Evolutionary conservation across 1,140 invertebrate species (phyloP), one percentile per base, ranked within the genome.

Genomic region (Pseudobourletiella spinata): DNA sequence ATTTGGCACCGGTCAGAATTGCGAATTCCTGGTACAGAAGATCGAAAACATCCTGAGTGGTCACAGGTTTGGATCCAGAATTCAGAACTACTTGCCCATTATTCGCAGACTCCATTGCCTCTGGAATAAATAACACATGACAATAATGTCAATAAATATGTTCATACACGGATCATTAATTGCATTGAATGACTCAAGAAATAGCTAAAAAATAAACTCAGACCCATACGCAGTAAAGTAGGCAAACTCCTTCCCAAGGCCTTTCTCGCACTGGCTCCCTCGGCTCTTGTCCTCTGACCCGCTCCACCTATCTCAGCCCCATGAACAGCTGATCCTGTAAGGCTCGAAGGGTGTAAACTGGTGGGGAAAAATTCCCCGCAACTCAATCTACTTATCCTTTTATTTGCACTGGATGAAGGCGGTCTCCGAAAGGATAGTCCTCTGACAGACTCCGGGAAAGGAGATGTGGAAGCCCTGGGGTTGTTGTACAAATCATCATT

Each of bases 1-100:
- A 90, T 77, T 91, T 88, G 22, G 92, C 91, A 69, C 92, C 91
- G 63, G 91, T 89, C 64, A 94, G 85, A 71, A 94, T 86, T 50
- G 87, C 88, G 76, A 88, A 92, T 76, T 91, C 86, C 46, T 87
- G 84, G 70, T 90, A 85, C 46, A 95, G 77, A 66, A 94, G 78
- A 73, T 92, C 87, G 16, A 86, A 86, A 68, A 95, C 89, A 74
- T 90, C 87, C 63, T 80, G 79, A 56, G 90, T 84, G 68, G 83
- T 84, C 56, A 89, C 51, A 25, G 57, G 63, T n/a, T 30, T 54
- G 15, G 35, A 28, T 2, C 55, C 54, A 15, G 28, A 43, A 29
- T 50, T 48, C 39, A 56, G 20, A 25, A 20, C 48, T 43, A 54
- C 61, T 35, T 54, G 50, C 15, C 25, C 29, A 18, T 51, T 32